Evolutionary conservation across 2,888 invertebrate species (phyloP).

Genomic region (Leucoptera coffeella): DNA sequence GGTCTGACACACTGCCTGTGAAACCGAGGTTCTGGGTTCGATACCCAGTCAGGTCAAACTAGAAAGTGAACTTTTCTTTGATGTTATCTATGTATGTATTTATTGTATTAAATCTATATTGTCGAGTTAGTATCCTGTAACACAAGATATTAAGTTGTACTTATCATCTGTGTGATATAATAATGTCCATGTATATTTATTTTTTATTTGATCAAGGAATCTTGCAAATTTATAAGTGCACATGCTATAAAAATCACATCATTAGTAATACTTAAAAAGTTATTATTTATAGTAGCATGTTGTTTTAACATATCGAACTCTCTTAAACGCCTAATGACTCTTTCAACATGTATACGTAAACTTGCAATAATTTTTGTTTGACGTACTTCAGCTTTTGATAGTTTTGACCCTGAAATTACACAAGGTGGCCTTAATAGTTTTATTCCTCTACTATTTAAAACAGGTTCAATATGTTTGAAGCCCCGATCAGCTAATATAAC

Average conservation of each 20-base stretch:
- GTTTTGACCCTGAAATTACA: slow-evolving; percentile 4
- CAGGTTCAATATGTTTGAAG: slow-evolving; percentile 5
- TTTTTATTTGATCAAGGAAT: slow-evolving; percentile 4
- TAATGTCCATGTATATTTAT: background rate
- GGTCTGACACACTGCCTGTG: too few relatives aligned
- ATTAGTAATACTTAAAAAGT: slow-evolving; percentile 1
- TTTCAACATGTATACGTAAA: slow-evolving; percentile 5
- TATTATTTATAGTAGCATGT: slow-evolving; percentile 2
- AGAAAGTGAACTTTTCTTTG: background rate
- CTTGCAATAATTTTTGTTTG: slow-evolving; percentile 6
- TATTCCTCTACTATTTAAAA: slow-evolving; percentile 1
- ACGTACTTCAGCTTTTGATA: slow-evolving; percentile 4
- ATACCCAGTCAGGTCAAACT: background rate
- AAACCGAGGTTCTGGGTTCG: too few relatives aligned
- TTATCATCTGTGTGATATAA: background rate
- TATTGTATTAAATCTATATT: background rate
- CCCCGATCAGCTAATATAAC: slow-evolving; percentile 6
- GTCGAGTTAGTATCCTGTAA: background rate
- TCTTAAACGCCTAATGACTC: slow-evolving; percentile 6
- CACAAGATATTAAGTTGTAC: background rate
- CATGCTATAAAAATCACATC: slow-evolving; percentile 3
- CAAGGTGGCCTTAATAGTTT: slow-evolving; percentile 6
- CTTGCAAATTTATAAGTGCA: slow-evolving; percentile 4
- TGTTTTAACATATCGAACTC: slow-evolving; percentile 4
- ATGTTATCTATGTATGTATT: background rate